phyloP scores from a whole-genome alignment of 2,888 invertebrate species.

The Luperina nickerlii region DNA sequence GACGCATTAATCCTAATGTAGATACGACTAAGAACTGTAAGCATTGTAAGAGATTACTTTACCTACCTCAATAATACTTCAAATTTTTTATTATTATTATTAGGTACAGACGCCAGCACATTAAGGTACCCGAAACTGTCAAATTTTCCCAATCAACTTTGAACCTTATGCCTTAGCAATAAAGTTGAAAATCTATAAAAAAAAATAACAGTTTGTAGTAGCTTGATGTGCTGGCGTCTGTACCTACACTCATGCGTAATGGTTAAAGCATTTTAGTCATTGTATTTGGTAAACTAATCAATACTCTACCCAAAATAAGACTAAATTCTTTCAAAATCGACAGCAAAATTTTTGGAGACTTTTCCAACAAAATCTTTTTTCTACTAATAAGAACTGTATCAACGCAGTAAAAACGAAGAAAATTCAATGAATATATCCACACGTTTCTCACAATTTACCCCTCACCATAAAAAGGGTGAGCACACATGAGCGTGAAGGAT shows the following conservation, averaged over 20 bases:
- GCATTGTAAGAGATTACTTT: background rate
- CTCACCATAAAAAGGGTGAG: constrained; percentile 87
- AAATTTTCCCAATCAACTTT: too few relatives aligned
- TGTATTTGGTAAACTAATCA: background rate
- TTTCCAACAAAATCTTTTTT: background rate
- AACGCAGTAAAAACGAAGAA: background rate
- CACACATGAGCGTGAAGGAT: constrained; percentile 90
- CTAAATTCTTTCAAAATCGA: constrained; percentile 2
- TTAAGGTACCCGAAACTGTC: too few relatives aligned
- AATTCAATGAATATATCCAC: constrained; percentile 70
- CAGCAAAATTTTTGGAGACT: background rate
- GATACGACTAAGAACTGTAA: constrained; percentile 67
- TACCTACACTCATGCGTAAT: background rate
- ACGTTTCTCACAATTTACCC: constrained; percentile 73
- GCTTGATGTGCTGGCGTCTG: too few relatives aligned
- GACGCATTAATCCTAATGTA: constrained; percentile 74
- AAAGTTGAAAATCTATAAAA: too few relatives aligned
- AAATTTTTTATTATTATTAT: background rate
- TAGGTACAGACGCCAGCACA: too few relatives aligned
- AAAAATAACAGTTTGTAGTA: too few relatives aligned
- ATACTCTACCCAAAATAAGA: background rate
- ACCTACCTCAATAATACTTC: background rate
- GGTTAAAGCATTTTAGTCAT: background rate
- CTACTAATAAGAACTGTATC: background rate
- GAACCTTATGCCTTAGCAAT: too few relatives aligned